Base-by-base conservation (phyloP, 2,113 vertebrate genomes). In the Aptenodytes patagonicus region DNA sequence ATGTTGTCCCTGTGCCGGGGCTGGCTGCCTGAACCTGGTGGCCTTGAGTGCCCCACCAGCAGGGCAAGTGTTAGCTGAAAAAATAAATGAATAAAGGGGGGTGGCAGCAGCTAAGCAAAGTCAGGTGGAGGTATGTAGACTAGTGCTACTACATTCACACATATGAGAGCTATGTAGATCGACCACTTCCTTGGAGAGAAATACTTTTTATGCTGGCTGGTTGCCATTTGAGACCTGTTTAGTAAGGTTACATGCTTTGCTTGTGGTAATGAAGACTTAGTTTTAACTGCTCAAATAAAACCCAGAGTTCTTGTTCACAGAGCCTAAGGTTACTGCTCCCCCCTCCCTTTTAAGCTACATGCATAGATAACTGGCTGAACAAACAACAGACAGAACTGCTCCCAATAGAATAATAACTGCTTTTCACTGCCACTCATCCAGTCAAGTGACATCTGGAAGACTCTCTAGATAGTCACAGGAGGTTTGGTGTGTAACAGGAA, bases 381-480 rank as follows among this genome's bases (percentile, higher is more conserved):
- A 97, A 96, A 96, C 93, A 96, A 72, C 78, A 89, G 93, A 88
- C 84, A 94, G 46, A 96, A 96, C 54, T 96, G 78, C 62, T 96
- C 96, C 92, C 93, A 32, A 3, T n/a, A 93, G 96, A 94, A 88
- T 90, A 94, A 77, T 88, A 83, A 90, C 77, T 93, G 85, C 93
- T 96, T 95, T 96, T 97, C 95, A 94, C 82, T 94, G 93, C 95
- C 78, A 85, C 85, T 97, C 90, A 77, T 85, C 91, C 92, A 86
- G 96, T 96, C 84, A 88, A 94, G 90, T 96, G 96, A 92, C 96
- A 96, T 95, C 96, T 97, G 96, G 96, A 96, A 96, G 85, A 80
- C 84, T 92, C 87, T 94, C 78, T 92, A 78, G 75, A 51, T 85
- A 95, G 88, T 96, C 96, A 77, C 96, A 95, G 90, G 85, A 97